A percentile compares a stretch with the other conserved stretches of the same genome.
Conservation (phyloP, 1,140 invertebrate genomes). For the Propsilocerus akamusi region DNA sequence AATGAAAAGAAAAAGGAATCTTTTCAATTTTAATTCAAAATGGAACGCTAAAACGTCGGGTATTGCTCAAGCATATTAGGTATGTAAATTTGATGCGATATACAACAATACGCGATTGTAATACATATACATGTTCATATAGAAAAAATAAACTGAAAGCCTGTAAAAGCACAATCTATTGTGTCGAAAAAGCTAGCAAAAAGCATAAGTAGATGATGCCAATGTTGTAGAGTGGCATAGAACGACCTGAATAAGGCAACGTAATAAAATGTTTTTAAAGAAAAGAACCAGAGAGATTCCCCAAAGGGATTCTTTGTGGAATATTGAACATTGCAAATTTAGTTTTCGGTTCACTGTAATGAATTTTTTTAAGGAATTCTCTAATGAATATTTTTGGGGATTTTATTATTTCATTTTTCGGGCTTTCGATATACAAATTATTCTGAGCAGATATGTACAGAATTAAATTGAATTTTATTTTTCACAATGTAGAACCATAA, state of each 20-base stretch:
- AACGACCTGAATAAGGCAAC: background rate
- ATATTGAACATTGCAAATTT: too few relatives aligned
- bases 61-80: constrained; percentile 1
- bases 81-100: constrained; percentile 2
- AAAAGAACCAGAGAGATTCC: background rate
- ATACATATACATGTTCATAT: too few relatives aligned
- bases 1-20: too few relatives aligned
- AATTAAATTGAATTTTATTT: constrained; percentile 2
- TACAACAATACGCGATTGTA: background rate
- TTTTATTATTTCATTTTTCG: background rate
- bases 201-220: background rate
- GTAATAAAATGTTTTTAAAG: background rate
- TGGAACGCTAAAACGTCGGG: constrained; percentile 2
- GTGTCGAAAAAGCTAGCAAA: too few relatives aligned
- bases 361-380: too few relatives aligned
- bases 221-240: too few relatives aligned
- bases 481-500: background rate
- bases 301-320: background rate
- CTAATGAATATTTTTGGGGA: background rate
- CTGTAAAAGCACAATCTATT: too few relatives aligned
- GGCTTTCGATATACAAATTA: too few relatives aligned
- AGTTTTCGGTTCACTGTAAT: too few relatives aligned
- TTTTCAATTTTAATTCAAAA: constrained; percentile 4
- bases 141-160: background rate
- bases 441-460: too few relatives aligned